Conservation (phyloP, 1,140 invertebrate genomes). For the Apocrypta bakeri region DNA sequence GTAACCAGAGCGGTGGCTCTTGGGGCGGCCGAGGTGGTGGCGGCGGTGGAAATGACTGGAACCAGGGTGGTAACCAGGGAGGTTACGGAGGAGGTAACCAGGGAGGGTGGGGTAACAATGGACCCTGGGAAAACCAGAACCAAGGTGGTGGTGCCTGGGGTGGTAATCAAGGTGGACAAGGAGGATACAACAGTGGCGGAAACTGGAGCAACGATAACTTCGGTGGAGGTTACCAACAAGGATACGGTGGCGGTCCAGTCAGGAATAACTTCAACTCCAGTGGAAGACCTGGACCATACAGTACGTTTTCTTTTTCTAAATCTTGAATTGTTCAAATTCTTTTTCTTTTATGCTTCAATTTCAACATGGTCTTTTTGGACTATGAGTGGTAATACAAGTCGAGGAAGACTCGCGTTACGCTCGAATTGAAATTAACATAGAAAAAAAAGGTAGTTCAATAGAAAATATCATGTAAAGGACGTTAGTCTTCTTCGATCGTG, state of each 20-base stretch:
- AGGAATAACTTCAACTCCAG: conserved; percentile 80
- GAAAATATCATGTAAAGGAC: not conserved
- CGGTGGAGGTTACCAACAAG: conserved; percentile 84
- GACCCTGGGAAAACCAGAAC: conserved; percentile 73
- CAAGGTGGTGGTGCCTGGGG: conserved; percentile 69
- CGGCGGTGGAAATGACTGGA: conserved; percentile 69
- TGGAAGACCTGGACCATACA: conserved; percentile 80
- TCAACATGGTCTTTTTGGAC: not conserved
- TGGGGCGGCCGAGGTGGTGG: conserved; percentile 68
- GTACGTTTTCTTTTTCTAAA: conserved; percentile 57
- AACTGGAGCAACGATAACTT: conserved; percentile 80
- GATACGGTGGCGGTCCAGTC: conserved; percentile 82
- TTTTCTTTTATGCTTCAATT: conserved; percentile 47
- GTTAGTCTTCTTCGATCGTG: not conserved
- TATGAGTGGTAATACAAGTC: not conserved
- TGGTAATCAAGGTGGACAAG: conserved; percentile 73
- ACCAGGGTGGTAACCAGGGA: conserved; percentile 72
- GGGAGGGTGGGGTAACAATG: conserved; percentile 68
- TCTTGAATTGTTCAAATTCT: not conserved
- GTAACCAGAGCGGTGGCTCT: conserved; percentile 65
- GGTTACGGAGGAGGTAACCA: conserved; percentile 74
- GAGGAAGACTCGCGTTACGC: not conserved
- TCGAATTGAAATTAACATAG: not conserved
- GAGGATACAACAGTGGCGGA: conserved; percentile 75
- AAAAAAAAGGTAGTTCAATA: not conserved